phyloP scores from a whole-genome alignment of 53 echinoderm and acorn worm species.

The Holothuria leucospilota region DNA sequence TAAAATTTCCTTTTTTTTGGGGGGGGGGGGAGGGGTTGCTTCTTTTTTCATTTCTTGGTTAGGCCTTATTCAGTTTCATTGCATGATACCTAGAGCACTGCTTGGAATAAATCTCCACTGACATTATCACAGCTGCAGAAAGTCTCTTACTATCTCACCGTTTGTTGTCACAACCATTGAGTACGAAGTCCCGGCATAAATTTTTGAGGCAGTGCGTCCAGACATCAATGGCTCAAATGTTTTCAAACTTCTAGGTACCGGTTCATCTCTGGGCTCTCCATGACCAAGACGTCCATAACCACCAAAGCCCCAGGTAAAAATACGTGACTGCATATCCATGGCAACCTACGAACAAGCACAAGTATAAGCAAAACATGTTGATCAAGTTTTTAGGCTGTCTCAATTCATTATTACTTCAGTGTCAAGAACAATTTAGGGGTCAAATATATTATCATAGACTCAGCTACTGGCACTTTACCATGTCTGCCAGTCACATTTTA shows the following conservation, averaged over 20 bases:
- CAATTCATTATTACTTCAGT: no score
- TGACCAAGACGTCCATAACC: conserved; percentile 96
- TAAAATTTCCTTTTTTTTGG: no score
- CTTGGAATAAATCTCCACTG: no score
- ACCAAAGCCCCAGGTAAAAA: conserved; percentile 98
- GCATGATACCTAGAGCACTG: no score
- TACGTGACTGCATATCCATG: conserved; percentile 87
- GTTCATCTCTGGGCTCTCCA: conserved; percentile 80
- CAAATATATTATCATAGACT: no score
- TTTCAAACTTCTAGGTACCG: conserved; percentile 81
- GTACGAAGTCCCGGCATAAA: conserved; percentile 78
- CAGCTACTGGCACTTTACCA: no score
- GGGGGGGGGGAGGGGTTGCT: no score
- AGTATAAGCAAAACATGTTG: background rate
- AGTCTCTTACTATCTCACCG: conserved; percentile 52
- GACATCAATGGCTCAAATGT: conserved; percentile 74
- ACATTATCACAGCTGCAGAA: no score
- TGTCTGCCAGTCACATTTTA: no score
- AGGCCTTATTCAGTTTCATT: no score
- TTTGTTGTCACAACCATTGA: conserved; percentile 83
- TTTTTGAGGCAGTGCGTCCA: conserved; percentile 60
- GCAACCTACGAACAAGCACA: conserved; percentile 63
- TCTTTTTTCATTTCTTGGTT: no score
- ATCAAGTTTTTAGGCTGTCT: background rate
- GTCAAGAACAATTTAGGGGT: no score